Percentiles rank a stretch among this genome's conserved stretches.
Conservation (phyloP, 2,797 vertebrate species). For the Galago senegalensis region DNA sequence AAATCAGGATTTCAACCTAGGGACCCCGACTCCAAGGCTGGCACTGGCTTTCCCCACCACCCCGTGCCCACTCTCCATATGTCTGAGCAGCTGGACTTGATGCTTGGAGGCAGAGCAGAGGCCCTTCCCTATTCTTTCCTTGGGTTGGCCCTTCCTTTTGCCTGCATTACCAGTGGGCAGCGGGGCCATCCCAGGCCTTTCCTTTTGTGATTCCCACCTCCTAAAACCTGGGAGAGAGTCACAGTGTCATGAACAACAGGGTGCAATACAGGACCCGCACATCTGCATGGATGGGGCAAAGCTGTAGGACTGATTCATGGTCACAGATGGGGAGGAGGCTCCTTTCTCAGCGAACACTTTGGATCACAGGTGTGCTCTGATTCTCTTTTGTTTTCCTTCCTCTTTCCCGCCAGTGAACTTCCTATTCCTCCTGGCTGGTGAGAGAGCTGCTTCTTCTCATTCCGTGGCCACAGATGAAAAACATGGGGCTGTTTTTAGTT, state of each 20-base stretch:
- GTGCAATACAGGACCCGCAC: accelerated
- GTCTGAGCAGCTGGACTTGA: neutral
- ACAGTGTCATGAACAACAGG: accelerated
- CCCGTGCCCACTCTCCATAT: neutral
- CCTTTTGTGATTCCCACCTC: no score
- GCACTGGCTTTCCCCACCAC: no score
- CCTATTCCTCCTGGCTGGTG: neutral
- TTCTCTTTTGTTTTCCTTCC: neutral
- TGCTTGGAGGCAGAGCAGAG: neutral
- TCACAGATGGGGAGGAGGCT: neutral
- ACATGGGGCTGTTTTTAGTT: neutral
- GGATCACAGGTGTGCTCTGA: neutral
- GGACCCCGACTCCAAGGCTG: accelerated
- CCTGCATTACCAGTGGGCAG: accelerated
- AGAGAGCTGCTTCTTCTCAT: no score
- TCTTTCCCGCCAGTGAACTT: neutral
- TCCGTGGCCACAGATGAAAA: neutral
- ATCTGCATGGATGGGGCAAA: accelerated
- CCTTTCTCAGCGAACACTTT: neutral
- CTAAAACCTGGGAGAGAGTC: neutral
- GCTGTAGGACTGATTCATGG: accelerated
- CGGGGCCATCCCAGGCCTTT: neutral
- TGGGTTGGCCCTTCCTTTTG: neutral
- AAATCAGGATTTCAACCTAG: neutral
- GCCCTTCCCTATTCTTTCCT: neutral